Base-by-base conservation (phyloP, 2,888 invertebrate species). In the Scaptomyza caliginosa region DNA sequence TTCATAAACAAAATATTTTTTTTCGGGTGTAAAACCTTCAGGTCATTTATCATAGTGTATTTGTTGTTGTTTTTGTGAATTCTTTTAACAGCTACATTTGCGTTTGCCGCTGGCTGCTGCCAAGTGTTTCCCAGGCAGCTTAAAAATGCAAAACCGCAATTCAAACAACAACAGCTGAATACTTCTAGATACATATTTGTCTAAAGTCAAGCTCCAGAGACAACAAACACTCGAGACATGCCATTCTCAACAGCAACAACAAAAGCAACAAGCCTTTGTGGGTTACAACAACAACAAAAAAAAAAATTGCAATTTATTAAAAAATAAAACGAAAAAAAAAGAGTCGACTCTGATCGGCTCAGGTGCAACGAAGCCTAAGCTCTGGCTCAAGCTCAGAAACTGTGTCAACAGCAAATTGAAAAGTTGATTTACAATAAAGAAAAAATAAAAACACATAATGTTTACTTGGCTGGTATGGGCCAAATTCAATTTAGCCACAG, bases 401-500 rank as follows among this genome's bases (percentile, higher is more conserved):
- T 85, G 86, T 83, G 82, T 86, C 86, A 83, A 80, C 86, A 74
- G 63, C 77, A 76, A 77, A 83, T 82, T 86, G 74, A 82, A 82
- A 83, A 85, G 86, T 83, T 82, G 82, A 83, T 80, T 85, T 80
- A 67, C 66, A 74, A 64, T 56, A 69, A 67, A 58, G 34, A 49
- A 45, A 54, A 51, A 56, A 45, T 38, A 65, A 58, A 23, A 64
- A 73, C 42, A 39, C 51, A 67, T 64, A 38, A 48, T 71, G 63
- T 78, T 81, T 71, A 60, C 71, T 67, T 49, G 69, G 60, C 66
- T 49, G 69, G 60, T 60, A 66, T 67, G 60, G 67, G 72, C 77
- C 56, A 71, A 74, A 68, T 77, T 69, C 64, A 85, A 82, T 77
- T 85, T 82, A 74, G 73, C 67, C 60, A 73, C 42, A 62, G 80